These are phyloP conservation scores for Seira sanloemensis DNA, from an alignment of 2,888 invertebrate genomes.

Conservation along the genomic window DNA sequence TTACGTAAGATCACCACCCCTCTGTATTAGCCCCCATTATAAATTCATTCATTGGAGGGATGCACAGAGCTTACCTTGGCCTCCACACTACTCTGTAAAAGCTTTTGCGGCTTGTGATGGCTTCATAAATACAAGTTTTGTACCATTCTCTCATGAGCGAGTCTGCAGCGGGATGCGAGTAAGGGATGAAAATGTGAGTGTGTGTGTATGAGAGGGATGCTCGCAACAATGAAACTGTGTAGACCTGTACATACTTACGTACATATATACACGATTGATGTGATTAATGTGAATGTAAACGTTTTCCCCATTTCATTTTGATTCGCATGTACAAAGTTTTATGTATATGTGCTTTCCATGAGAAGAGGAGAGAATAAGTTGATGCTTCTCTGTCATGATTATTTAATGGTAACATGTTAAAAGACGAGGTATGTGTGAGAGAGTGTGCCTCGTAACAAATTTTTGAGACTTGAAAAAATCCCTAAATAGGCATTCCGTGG, in stretches of 20 bases:
- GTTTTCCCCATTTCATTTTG: too few relatives aligned
- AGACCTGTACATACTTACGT: neutral
- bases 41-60: constrained; percentile 74
- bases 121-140: constrained; percentile 23
- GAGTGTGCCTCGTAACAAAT: neutral
- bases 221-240: neutral
- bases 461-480: constrained; percentile 10
- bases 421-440: neutral
- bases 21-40: constrained; percentile 73
- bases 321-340: neutral
- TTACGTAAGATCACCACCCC: constrained; percentile 74
- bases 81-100: constrained; percentile 44
- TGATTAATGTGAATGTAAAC: too few relatives aligned
- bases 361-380: neutral
- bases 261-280: neutral
- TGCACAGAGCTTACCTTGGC: constrained; percentile 67
- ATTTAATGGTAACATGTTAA: neutral
- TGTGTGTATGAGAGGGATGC: neutral
- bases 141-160: constrained; percentile 1
- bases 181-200: constrained; percentile 5
- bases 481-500: constrained; percentile 20
- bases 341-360: neutral
- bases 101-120: constrained; percentile 45
- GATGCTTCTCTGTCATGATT: neutral
- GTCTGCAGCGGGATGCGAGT: neutral